Base-by-base conservation (phyloP, 2,888 invertebrate genomes). In the Melanotus villosus region DNA sequence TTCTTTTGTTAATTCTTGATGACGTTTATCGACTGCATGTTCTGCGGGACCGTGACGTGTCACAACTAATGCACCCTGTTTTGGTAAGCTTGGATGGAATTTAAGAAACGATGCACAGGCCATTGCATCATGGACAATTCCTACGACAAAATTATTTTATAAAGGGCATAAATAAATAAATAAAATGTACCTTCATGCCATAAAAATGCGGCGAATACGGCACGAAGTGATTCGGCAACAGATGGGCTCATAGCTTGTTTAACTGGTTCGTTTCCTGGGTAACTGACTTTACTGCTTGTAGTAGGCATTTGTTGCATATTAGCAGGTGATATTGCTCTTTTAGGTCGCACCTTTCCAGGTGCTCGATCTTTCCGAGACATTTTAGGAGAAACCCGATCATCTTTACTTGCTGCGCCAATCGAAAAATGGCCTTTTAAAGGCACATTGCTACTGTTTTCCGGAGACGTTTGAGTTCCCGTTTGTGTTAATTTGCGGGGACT, bases 101-200 rank as follows among this genome's bases (percentile, higher is more conserved):
- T 97, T 97, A 6, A 99, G 88, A 82, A 96, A 99, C 0, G 98
- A 96, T 0, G 98, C 97, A 81, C 97, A 98, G 0, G 98, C 97
- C 92, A 99, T 98, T 4, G 98, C 97, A 83, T 99, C 98, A 82
- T 98, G 97, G 0, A 98, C 97, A 50, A 98, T 92, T 10, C 97
- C 91, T 89, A 50, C 10, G 7, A 36, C 38, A 2, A 19, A 26
- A 21, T 60, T 21, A 50, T n/a, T 26, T 26, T 10, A 50, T 23
- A 26, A 26, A 5, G 26, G 7, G 7, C 26, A 1, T 47, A 47
- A 5, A 47, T n/a, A 43, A 16, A 45, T 50, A 12, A 23, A 18
- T 14, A 14, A 57, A 7, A 2, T 60, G 54, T 79, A 88, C 89
- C 95, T 86, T 98, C 98, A 81, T 99, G 98, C 98, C 98, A 99